phyloP scores from a whole-genome alignment of 2,113 vertebrate species.

The Datnioides undecimradiatus region DNA sequence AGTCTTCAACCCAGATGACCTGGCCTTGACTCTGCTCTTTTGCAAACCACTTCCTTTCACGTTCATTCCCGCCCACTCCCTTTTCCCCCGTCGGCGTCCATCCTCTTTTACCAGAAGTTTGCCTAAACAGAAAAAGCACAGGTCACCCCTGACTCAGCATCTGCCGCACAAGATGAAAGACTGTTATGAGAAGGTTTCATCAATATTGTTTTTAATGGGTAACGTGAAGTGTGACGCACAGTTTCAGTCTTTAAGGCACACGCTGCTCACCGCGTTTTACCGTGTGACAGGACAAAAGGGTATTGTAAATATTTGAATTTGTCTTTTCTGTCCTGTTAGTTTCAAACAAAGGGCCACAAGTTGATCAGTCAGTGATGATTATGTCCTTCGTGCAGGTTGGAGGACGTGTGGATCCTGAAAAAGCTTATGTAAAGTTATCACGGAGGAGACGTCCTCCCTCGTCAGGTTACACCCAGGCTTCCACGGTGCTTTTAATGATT shows the following conservation, averaged over 20 bases:
- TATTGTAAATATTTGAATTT: not conserved
- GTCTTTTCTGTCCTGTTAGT: not conserved
- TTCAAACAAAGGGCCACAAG: not conserved
- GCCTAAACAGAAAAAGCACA: not conserved
- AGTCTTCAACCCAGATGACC: not conserved
- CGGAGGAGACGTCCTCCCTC: conserved; percentile 4
- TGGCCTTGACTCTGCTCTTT: conserved; percentile 32
- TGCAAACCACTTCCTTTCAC: conserved; percentile 38
- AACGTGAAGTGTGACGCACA: not conserved
- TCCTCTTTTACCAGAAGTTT: conserved; percentile 35
- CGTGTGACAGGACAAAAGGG: too few species aligned
- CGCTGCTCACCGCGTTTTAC: too few species aligned
- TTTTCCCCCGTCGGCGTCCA: not conserved
- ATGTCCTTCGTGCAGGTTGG: not conserved
- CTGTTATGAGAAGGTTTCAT: too few species aligned
- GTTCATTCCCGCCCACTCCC: not conserved
- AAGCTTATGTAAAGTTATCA: not conserved
- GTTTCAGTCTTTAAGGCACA: too few species aligned
- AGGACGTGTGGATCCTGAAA: not conserved
- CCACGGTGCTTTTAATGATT: conserved; percentile 2
- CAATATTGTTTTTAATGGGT: not conserved
- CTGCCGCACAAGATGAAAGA: too few species aligned
- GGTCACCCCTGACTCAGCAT: conserved; percentile 19
- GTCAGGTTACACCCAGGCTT: conserved; percentile 2
- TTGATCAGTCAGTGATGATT: not conserved